These are phyloP conservation scores for Eulithis testata DNA, from an alignment of 2,888 invertebrate species.

Conservation along the genomic window DNA sequence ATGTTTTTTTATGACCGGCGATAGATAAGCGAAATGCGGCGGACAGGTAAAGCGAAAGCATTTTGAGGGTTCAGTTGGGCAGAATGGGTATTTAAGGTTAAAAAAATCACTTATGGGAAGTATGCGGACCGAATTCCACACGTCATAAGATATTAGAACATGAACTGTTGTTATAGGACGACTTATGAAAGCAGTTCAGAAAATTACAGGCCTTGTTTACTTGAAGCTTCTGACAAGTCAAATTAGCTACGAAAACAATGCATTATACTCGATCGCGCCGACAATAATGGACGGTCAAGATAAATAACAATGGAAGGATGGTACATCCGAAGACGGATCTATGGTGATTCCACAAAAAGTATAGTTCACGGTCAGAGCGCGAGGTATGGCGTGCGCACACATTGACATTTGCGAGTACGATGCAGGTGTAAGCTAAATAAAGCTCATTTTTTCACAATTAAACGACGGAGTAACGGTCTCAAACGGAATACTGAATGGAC, in stretches of 20 bases:
- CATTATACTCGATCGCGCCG: conserved; percentile 25
- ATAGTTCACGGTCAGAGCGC: conserved; percentile 69
- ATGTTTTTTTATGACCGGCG: not conserved
- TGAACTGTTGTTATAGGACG: conserved; percentile 33
- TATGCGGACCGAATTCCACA: conserved; percentile 22
- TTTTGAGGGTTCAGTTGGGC: conserved; percentile 19
- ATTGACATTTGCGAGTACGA: conserved; percentile 69
- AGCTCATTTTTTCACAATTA: conserved; percentile 67
- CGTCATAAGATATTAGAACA: conserved; percentile 11
- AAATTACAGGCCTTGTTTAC: conserved; percentile 29
- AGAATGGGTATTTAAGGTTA: conserved; percentile 6
- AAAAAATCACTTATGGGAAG: conserved; percentile 21
- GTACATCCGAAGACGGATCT: conserved; percentile 72
- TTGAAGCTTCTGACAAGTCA: conserved; percentile 28
- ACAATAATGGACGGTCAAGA: conserved; percentile 29
- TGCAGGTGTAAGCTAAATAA: conserved; percentile 72
- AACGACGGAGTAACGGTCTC: conserved; percentile 67
- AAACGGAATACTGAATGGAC: conserved; percentile 58
- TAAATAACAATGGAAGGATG: conserved; percentile 33
- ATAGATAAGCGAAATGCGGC: not conserved
- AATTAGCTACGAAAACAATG: conserved; percentile 34
- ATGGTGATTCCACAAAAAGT: conserved; percentile 68
- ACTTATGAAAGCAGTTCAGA: conserved; percentile 20
- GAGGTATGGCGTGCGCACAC: conserved; percentile 43
- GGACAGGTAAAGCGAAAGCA: not conserved